Base-by-base conservation (phyloP, 2,888 invertebrate genomes). In the Polietes domitor region DNA sequence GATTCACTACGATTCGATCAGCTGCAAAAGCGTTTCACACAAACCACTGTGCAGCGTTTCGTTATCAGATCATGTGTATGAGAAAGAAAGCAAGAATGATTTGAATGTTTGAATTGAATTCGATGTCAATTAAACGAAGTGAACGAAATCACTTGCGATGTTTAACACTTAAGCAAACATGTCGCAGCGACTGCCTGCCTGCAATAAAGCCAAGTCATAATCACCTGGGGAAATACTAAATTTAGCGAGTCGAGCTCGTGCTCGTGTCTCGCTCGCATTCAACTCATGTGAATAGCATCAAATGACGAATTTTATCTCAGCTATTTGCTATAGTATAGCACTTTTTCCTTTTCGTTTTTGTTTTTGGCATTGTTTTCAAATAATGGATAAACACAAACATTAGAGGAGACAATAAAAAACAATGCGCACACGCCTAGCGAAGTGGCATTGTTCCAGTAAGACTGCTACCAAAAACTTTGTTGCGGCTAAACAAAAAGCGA, bases 141-240 rank as follows among this genome's bases (percentile, higher is more conserved):
- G 47, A 65, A 53, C 17, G 26, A 65, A 53, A 65, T n/a, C 77
- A 41, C n/a, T 80, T 83, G 77, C 77, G 73, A 80, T 77, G 58
- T 73, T 80, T 63, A 83, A 83, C 77, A 80, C 83, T 83, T 77
- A 77, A 83, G 75, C 74, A 73, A 83, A 80, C 63, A 77, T 77
- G 53, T 53, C 53, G 9, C 3, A 53, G 53, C 21, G 53, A 47
- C 47, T 47, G 9, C 32, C 9, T 32, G 9, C 32, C 9, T 47
- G 21, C 21, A 53, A 53, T 53, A 9, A 21, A 10, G 47, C 47
- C 2, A 47, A 53, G 53, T 21, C 9, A 53, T 53, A 53, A 53
- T 53, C 53, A 21, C n/a, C 53, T 19, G 53, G 53, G 53, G 21
- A 53, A 21, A 53, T 53, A 53, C 53, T 9, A n/a, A n/a, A n/a